phyloP scores from a whole-genome alignment of 1,140 invertebrate species.

The Hylaeus volcanicus region DNA sequence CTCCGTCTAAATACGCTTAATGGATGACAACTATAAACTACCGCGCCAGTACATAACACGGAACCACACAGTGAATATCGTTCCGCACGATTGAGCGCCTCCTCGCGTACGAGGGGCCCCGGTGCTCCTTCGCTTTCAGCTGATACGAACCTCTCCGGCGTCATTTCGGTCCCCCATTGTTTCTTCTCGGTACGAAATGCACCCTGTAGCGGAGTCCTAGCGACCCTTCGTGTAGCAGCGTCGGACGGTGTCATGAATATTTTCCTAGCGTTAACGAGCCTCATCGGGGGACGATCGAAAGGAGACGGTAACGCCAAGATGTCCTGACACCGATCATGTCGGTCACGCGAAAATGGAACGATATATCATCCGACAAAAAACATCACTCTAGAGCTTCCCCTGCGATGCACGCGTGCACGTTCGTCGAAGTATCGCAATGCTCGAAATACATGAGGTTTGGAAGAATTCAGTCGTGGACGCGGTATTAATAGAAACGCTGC shows the following conservation, averaged over 20 bases:
- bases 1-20: slow-evolving; percentile 66
- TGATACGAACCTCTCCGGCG: slow-evolving; percentile 37
- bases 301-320: neutral
- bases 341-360: slow-evolving; percentile 4
- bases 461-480: too few relatives aligned
- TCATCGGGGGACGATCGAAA: neutral
- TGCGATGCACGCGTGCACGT: too few relatives aligned
- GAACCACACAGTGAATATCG: slow-evolving; percentile 66
- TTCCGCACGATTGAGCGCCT: slow-evolving; percentile 68
- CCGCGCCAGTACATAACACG: slow-evolving; percentile 63
- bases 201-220: slow-evolving; percentile 45
- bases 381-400: too few relatives aligned
- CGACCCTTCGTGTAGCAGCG: slow-evolving; percentile 28
- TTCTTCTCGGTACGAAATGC: slow-evolving; percentile 53
- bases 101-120: slow-evolving; percentile 20
- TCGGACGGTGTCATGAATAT: slow-evolving; percentile 31
- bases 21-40: slow-evolving; percentile 72
- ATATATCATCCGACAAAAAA: neutral
- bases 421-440: too few relatives aligned
- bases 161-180: slow-evolving; percentile 60
- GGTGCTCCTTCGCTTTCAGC: slow-evolving; percentile 18
- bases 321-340: neutral
- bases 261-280: slow-evolving; percentile 15
- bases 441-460: too few relatives aligned
- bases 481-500: too few relatives aligned